Evolutionary conservation across 2,797 vertebrate genomes (phyloP), one percentile per base, ranked within the genome.

Genomic region (Cossypha polioptera): DNA sequence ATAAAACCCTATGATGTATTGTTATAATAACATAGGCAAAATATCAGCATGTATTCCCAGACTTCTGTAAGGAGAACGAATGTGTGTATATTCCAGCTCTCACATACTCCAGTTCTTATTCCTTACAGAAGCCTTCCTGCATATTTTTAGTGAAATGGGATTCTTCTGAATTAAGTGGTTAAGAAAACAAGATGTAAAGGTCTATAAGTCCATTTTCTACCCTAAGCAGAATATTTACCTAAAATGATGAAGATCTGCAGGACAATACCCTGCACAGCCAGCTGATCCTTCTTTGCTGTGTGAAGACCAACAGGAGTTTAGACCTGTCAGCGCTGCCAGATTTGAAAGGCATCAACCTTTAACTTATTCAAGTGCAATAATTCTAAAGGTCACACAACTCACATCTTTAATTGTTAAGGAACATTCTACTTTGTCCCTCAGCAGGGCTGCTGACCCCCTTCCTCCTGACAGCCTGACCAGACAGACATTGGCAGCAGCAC

Each of bases 401-500:
- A 16, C 31, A 66, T 33, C 12, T 29, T 63, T 10, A 10, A 5
- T 16, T 57, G 8, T 66, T 50, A 7, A 11, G 28, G 66, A 83
- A 15, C 16, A 31, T 4, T 8, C 3, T 21, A 12, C 9, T 58
- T 75, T 61, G 11, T 24, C 25, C 40, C 8, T 40, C 4, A 8
- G 9, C 5, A 3, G 1, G 2, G 21, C 5, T 20, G 12, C 38
- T 59, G 53, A 31, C 25, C 36, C 6, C 3, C 4, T 45, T 21
- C 3, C 18, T 19, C 21, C 61, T n/a, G 36, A 11, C 21, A 38
- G 13, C 33, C 26, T 53, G 33, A 8, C n/a, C 35, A 50, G 24
- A 21, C 7, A 1, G 15, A 18, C n/a, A 9, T 0, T 0, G 0
- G 10, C n/a, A 57, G 16, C 20, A 43, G 9, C 1, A 0, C 1